A percentile compares a stretch with the other conserved stretches of the same genome.
phyloP scores from a whole-genome alignment of 2,888 invertebrate genomes.

The Stenotaenia linearis region DNA sequence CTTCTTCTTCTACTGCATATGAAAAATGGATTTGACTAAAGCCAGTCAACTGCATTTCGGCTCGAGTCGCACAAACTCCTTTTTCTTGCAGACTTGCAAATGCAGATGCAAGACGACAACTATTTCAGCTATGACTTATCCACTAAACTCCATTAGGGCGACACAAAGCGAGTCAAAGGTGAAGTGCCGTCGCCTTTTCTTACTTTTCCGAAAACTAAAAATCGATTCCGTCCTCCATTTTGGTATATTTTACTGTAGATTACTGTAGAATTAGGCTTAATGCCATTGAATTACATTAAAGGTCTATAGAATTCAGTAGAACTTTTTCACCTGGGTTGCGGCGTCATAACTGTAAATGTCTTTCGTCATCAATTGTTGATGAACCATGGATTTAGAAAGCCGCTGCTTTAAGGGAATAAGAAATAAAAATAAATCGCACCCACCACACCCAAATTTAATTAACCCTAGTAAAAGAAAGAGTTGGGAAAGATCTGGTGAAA shows the following conservation, averaged over 20 bases:
- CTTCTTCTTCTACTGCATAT: neutral
- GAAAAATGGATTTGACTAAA: constrained; percentile 15
- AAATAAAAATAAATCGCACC: neutral
- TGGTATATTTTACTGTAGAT: too few species aligned
- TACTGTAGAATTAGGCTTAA: too few species aligned
- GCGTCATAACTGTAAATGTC: too few species aligned
- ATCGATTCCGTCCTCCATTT: too few species aligned
- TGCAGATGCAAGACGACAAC: neutral
- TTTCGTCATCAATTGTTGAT: too few species aligned
- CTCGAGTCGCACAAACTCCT: neutral
- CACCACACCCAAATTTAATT: neutral
- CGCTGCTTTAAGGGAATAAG: neutral
- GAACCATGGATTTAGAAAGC: neutral
- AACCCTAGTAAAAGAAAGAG: neutral
- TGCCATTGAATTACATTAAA: too few species aligned
- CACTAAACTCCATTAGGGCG: neutral
- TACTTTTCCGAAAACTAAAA: too few species aligned
- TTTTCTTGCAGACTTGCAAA: neutral
- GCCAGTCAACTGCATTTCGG: constrained; percentile 1
- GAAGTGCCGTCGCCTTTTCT: neutral
- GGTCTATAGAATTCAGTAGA: too few species aligned
- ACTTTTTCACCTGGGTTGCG: too few species aligned
- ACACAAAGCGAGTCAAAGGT: neutral
- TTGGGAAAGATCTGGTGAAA: neutral
- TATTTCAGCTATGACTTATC: too few species aligned